phyloP scores from a whole-genome alignment of 2,113 vertebrate species.

The Vireo altiloquus region DNA sequence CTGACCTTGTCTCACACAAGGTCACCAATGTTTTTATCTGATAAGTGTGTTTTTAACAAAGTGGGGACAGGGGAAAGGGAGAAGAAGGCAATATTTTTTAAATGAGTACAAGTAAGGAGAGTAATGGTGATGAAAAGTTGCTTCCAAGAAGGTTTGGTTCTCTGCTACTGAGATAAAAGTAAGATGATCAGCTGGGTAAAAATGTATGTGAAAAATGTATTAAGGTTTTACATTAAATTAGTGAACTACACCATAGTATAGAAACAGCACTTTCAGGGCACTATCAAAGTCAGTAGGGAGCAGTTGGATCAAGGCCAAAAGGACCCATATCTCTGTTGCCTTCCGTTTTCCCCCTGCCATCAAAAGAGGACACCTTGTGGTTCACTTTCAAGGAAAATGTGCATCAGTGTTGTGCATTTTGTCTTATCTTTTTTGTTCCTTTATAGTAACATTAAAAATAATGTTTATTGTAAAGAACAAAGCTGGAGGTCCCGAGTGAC shows the following conservation, averaged over 20 bases:
- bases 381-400: background rate
- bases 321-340: background rate
- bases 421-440: background rate
- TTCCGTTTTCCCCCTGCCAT: background rate
- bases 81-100: background rate
- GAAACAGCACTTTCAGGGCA: background rate
- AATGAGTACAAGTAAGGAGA: background rate
- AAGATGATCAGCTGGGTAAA: background rate
- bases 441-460: background rate
- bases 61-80: rapidly evolving
- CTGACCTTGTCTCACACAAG: background rate
- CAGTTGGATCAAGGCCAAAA: background rate
- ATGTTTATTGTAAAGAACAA: background rate
- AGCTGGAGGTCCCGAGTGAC: background rate
- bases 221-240: background rate
- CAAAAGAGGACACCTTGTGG: background rate
- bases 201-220: background rate
- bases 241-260: background rate
- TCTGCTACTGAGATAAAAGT: background rate
- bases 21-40: background rate
- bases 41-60: background rate
- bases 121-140: background rate
- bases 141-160: background rate
- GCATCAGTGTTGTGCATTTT: background rate
- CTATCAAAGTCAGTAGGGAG: background rate